Conservation (phyloP, 2,888 invertebrate genomes). For the Aromia moschata region DNA sequence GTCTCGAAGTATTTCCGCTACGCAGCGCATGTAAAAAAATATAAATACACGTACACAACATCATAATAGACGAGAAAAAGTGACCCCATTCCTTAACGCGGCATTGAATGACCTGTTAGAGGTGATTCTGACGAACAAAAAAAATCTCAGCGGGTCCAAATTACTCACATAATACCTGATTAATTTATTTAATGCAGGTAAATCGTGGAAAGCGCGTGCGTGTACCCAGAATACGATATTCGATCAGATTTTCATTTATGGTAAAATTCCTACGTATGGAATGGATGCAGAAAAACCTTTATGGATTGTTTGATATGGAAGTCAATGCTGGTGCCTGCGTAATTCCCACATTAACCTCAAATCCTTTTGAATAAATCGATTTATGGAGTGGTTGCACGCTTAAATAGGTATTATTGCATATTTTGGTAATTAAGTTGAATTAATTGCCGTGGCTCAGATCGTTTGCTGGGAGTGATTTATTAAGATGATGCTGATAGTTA, state of each 20-base stretch:
- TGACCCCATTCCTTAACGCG: not conserved
- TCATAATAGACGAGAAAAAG: not conserved
- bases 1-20: not conserved
- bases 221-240: too few relatives aligned
- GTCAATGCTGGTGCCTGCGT: constrained; percentile 44
- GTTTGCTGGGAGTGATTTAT: not conserved
- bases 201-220: too few relatives aligned
- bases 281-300: constrained; percentile 42
- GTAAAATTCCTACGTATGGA: too few relatives aligned
- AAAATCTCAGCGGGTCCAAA: too few relatives aligned
- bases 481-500: too few relatives aligned
- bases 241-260: too few relatives aligned
- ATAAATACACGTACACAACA: not conserved
- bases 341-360: constrained; percentile 13
- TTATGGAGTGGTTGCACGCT: constrained; percentile 14
- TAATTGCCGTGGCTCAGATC: not conserved
- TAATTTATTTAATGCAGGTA: too few relatives aligned
- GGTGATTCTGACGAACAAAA: constrained; percentile 3
- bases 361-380: constrained; percentile 13
- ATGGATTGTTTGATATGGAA: constrained; percentile 45
- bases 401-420: constrained; percentile 6
- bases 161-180: too few relatives aligned
- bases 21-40: not conserved
- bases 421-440: constrained; percentile 2
- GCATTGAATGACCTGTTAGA: constrained; percentile 1